Percentiles rank a stretch among this genome's conserved stretches.
Conservation (phyloP, 2,113 vertebrate genomes). For the Cyprinus carpio region DNA sequence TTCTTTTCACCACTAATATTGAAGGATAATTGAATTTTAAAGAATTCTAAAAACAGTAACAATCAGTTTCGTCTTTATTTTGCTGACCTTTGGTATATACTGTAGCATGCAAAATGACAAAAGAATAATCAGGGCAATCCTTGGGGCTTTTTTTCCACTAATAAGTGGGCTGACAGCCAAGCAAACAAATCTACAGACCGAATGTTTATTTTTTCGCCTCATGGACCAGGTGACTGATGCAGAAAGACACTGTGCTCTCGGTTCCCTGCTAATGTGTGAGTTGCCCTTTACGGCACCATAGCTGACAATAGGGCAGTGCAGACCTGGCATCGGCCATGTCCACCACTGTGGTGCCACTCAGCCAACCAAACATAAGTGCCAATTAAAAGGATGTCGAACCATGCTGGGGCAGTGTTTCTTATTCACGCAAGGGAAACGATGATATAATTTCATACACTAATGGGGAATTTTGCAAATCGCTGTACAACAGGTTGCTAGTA, state of each 20-base stretch:
- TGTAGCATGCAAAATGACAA: slow-evolving; percentile 52
- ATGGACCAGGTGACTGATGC: slow-evolving; percentile 47
- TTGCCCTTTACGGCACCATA: slow-evolving; percentile 27
- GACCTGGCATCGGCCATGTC: slow-evolving; percentile 57
- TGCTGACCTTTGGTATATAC: slow-evolving; percentile 56
- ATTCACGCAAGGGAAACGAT: background rate
- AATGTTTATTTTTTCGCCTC: slow-evolving; percentile 54
- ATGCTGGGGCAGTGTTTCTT: slow-evolving; percentile 13
- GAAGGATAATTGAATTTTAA: background rate
- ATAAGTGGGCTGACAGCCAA: slow-evolving; percentile 55
- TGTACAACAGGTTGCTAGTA: background rate
- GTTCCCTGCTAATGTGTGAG: background rate
- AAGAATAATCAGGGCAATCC: slow-evolving; percentile 3
- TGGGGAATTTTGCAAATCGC: background rate
- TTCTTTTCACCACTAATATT: background rate
- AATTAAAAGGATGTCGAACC: slow-evolving; percentile 40
- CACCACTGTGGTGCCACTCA: slow-evolving; percentile 55
- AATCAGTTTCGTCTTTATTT: slow-evolving; percentile 14
- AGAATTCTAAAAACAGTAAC: slow-evolving; percentile 11
- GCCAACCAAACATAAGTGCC: slow-evolving; percentile 62
- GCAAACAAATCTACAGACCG: slow-evolving; percentile 57
- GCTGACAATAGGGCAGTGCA: slow-evolving; percentile 45
- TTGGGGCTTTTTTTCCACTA: slow-evolving; percentile 37
- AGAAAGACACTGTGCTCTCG: slow-evolving; percentile 36
- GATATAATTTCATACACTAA: background rate